These are phyloP conservation scores for Crypturellus undulatus DNA, from an alignment of 2,113 vertebrate species.

Conservation along the genomic window DNA sequence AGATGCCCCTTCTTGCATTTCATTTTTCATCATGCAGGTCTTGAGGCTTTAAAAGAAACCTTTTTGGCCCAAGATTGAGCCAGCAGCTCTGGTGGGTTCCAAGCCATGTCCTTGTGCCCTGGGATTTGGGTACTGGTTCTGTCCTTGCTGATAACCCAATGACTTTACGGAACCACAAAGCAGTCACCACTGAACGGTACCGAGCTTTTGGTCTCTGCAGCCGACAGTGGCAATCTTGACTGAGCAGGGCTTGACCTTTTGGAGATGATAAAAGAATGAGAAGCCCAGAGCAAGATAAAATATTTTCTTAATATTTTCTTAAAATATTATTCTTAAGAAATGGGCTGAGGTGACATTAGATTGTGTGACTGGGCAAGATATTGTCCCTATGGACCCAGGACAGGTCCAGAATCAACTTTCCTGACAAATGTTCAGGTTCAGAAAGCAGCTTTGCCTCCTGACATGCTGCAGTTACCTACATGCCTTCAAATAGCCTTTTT, in stretches of 20 bases:
- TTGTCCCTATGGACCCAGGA: not conserved
- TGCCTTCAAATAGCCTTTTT: not conserved
- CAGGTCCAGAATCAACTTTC: not conserved
- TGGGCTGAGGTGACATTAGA: not conserved
- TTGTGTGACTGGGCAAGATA: not conserved
- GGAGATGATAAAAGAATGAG: not conserved
- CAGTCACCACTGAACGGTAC: rapidly evolving
- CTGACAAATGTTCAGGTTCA: not conserved
- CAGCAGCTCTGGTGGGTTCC: not conserved
- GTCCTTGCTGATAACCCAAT: not conserved
- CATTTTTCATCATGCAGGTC: not conserved
- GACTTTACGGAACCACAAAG: not conserved
- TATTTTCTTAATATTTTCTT: no score
- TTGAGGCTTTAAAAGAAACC: not conserved
- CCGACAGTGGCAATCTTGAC: not conserved
- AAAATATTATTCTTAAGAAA: not conserved
- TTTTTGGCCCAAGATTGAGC: not conserved
- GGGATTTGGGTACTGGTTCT: not conserved
- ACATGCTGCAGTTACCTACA: not conserved
- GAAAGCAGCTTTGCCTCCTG: not conserved
- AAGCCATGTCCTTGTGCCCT: not conserved
- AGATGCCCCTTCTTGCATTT: not conserved
- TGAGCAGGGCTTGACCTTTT: not conserved
- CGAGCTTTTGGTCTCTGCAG: not conserved
- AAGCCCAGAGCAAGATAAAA: not conserved